These are phyloP conservation scores for Nudaria mundana DNA, from an alignment of 2,888 invertebrate species.

Conservation along the genomic window DNA sequence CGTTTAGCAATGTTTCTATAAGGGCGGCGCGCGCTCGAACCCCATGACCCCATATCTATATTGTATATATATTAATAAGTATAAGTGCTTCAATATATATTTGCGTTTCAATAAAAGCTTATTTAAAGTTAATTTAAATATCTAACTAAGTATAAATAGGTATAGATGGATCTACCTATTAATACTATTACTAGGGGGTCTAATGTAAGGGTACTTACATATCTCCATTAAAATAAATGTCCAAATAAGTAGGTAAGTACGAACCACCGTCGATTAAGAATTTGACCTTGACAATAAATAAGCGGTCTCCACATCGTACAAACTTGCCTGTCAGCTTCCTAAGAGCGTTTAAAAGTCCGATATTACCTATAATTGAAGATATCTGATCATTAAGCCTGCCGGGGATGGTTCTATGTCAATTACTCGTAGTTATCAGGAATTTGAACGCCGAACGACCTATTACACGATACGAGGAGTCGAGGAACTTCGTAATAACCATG, in stretches of 20 bases:
- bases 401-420: slow-evolving; percentile 75
- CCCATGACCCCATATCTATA: no score
- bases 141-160: no score
- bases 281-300: slow-evolving; percentile 52
- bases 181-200: no score
- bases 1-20: no score
- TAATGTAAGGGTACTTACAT: no score
- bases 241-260: slow-evolving; percentile 5
- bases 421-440: slow-evolving; percentile 78
- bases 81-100: no score
- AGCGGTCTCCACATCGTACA: slow-evolving; percentile 36
- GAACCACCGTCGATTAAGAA: slow-evolving; percentile 31
- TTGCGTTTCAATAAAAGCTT: no score
- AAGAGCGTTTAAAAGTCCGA: slow-evolving; percentile 72
- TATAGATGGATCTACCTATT: no score
- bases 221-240: no score
- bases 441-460: slow-evolving; percentile 70
- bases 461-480: slow-evolving; percentile 66
- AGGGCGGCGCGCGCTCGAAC: no score
- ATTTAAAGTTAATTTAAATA: no score
- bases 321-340: slow-evolving; percentile 69
- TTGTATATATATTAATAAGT: no score
- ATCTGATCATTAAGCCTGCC: slow-evolving; percentile 67
- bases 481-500: slow-evolving; percentile 79
- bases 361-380: slow-evolving; percentile 79